Base-by-base conservation (phyloP, 92 coral and sea anemone genomes). In the Zoanthus sansibaricus region DNA sequence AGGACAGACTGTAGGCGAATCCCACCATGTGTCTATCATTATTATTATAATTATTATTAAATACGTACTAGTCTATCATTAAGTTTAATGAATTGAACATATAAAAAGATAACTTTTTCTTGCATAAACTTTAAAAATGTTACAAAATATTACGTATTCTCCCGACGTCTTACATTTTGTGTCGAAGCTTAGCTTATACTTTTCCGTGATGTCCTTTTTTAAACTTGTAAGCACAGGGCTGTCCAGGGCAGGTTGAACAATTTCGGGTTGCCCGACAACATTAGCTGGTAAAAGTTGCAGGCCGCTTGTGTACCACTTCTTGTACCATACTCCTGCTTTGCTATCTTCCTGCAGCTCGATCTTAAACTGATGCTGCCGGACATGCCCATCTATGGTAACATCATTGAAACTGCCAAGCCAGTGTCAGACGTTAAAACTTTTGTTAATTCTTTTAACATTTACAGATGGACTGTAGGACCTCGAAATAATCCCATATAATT, bases 351-450 rank as follows among this genome's bases (percentile, higher is more conserved):
- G 56, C 79, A 75, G 79, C 15, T 75, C 30, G 15, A 75, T 48
- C 79, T 75, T 75, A 16, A 75, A 75, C 30, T 75, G 79, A 31
- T 75, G 62, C 62, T 75, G 79, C 17, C 42, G 31, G 30, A 21
- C 25, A 21, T 75, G 79, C 14, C 79, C 61, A 13, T 30, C 33
- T 9, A 75, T 6, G 5, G 5, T 15, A 10, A 15, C 7, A 15
- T 21, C 20, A 12, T 31, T 16, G 3, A 75, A 75, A 17, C 17
- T 33, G 30, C 16, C 37, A 3, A 75, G 6, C 79, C 79, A 49
- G 44, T 75, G 62, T 6, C 64, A 5, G 59, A 49, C 13, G 7
- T 75, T 75, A 20, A 75, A 75, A 6, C n/a, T 25, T 1, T 51
- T 13, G 6, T 20, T 48, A 7, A 49, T 42, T 9, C 64, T 2